phyloP scores from a whole-genome alignment of 2,888 invertebrate genomes.

The Brenthis hecate region DNA sequence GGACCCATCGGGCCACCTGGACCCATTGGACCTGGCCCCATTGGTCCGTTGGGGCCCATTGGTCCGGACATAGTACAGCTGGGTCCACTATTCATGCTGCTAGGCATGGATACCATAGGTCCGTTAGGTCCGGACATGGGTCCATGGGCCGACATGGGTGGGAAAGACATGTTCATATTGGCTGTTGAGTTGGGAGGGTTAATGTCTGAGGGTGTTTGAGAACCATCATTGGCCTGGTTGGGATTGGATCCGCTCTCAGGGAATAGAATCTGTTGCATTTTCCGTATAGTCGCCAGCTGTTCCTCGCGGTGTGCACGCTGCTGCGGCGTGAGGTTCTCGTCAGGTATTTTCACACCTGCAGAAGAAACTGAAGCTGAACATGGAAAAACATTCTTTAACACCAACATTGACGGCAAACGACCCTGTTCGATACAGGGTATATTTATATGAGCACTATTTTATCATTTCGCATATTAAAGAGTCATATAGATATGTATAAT shows the following conservation, averaged over 20 bases:
- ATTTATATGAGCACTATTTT: too few relatives aligned
- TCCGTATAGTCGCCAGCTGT: conserved; percentile 93
- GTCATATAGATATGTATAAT: background rate
- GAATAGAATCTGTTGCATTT: conserved; percentile 96
- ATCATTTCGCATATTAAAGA: background rate
- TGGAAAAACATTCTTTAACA: conserved; percentile 38
- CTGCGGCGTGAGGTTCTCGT: conserved; percentile 97
- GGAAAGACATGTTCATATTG: conserved; percentile 71
- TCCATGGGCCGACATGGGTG: conserved; percentile 69
- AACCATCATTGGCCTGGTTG: conserved; percentile 59
- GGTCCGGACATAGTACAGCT: conserved; percentile 77
- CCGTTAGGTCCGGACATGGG: conserved; percentile 74
- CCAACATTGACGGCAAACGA: conserved; percentile 22
- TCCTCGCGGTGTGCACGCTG: conserved; percentile 97
- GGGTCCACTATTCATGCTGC: conserved; percentile 70
- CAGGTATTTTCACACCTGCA: conserved; percentile 93
- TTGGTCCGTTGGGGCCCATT: conserved; percentile 63
- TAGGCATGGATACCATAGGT: conserved; percentile 76
- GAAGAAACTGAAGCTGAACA: conserved; percentile 44
- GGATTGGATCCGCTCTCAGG: conserved; percentile 86
- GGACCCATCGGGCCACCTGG: conserved; percentile 69
- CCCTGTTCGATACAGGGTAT: background rate
- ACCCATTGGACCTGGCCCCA: conserved; percentile 59
- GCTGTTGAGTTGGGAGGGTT: conserved; percentile 71
- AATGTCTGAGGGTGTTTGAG: conserved; percentile 63